phyloP scores from a whole-genome alignment of 1,140 invertebrate species.

The Neodiprion virginianus region DNA sequence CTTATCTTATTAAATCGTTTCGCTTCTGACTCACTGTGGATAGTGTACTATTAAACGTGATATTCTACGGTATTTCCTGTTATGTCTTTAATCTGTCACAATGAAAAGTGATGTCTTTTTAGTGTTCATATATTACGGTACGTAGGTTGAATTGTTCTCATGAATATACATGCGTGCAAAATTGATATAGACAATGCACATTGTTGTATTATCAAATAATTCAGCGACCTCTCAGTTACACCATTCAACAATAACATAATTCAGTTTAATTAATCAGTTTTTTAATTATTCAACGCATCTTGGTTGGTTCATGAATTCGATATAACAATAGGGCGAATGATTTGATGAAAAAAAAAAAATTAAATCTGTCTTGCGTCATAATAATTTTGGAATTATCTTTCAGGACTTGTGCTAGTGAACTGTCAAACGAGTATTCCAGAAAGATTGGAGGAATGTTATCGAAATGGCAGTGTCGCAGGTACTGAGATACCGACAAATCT shows the following conservation, averaged over 20 bases:
- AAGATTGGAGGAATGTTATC: constrained; percentile 62
- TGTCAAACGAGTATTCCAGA: constrained; percentile 48
- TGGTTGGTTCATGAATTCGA: too few relatives aligned
- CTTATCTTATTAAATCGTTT: background rate
- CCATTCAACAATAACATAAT: too few relatives aligned
- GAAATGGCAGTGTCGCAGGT: constrained; percentile 45
- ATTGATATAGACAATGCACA: too few relatives aligned
- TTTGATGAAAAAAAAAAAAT: too few relatives aligned
- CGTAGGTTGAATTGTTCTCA: background rate
- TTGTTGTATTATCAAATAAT: too few relatives aligned
- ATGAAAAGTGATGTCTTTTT: background rate
- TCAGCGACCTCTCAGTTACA: too few relatives aligned
- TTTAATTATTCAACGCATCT: too few relatives aligned
- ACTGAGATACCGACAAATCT: constrained; percentile 58
- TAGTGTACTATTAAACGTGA: background rate
- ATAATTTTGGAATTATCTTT: background rate
- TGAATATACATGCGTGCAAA: too few relatives aligned
- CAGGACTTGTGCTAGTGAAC: background rate
- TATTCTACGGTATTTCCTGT: background rate
- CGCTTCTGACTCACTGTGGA: background rate
- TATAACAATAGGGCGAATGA: too few relatives aligned
- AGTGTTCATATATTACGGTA: background rate
- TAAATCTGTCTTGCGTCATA: background rate
- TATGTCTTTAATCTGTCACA: background rate
- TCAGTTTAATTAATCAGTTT: too few relatives aligned